Percentiles rank a stretch among this genome's conserved stretches.
These are phyloP conservation scores for Orestias chungarensis DNA, from an alignment of 2,797 vertebrate species.

Conservation along the genomic window DNA sequence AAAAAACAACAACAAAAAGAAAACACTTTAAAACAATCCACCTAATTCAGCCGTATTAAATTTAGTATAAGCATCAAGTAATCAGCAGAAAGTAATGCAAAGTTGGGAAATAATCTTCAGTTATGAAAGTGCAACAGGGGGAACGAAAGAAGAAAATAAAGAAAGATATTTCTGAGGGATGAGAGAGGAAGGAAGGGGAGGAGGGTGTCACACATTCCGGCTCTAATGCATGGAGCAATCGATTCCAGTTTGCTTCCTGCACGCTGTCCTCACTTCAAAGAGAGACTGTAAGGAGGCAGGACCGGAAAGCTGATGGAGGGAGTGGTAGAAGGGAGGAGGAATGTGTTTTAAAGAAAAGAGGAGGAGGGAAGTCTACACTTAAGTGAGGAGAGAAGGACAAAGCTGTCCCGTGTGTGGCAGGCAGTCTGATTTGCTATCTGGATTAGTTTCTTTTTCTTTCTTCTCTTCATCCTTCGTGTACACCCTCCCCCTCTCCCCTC, in stretches of 20 bases:
- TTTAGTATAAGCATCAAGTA: no score
- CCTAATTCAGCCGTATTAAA: no score
- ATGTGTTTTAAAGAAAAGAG: conserved; percentile 23
- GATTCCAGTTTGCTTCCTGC: conserved; percentile 74
- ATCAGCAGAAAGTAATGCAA: conserved; percentile 13
- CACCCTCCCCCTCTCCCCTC: not conserved
- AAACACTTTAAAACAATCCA: no score
- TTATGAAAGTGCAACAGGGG: conserved; percentile 3
- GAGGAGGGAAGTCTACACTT: conserved; percentile 27
- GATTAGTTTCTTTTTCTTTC: conserved; percentile 12
- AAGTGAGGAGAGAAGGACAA: conserved; percentile 69
- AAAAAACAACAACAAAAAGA: no score
- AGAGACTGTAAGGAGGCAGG: conserved; percentile 38
- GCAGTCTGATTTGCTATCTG: conserved; percentile 37
- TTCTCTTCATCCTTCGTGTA: conserved; percentile 1
- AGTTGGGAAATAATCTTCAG: conserved; percentile 1
- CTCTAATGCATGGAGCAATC: conserved; percentile 75
- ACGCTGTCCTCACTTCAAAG: conserved; percentile 68
- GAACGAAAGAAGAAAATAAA: conserved; percentile 24
- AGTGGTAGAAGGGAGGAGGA: conserved; percentile 30
- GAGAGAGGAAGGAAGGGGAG: conserved; percentile 45
- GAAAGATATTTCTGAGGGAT: conserved; percentile 46
- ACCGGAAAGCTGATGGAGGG: conserved; percentile 34
- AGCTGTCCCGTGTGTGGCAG: conserved; percentile 65
- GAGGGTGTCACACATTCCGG: conserved; percentile 76